Evolutionary conservation across 2,797 vertebrate species (phyloP).

Genomic region (Octomys mimax): DNA sequence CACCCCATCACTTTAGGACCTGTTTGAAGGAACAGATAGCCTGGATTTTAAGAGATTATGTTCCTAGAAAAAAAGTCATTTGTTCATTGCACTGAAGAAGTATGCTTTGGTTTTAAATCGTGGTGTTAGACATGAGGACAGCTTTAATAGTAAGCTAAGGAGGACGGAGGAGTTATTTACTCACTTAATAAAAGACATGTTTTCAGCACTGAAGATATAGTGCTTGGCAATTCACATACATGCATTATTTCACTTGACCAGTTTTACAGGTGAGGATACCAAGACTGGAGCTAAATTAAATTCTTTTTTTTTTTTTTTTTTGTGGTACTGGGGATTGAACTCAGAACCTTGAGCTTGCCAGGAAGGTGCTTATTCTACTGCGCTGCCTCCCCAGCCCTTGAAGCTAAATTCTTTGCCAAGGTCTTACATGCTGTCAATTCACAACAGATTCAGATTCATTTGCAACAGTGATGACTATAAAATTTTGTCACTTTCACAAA

Average conservation of each 20-base stretch:
- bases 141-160: neutral
- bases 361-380: too few relatives aligned
- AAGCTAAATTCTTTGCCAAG: neutral
- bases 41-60: neutral
- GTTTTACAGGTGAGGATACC: slow-evolving; percentile 27
- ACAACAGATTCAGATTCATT: neutral
- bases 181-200: neutral
- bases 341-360: too few relatives aligned
- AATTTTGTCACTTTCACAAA: neutral
- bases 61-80: slow-evolving; percentile 6
- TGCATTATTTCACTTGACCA: neutral
- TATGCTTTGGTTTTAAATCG: slow-evolving; percentile 19
- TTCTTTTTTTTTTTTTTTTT: too few relatives aligned
- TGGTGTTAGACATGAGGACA: neutral
- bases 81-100: neutral
- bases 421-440: neutral
- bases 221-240: neutral
- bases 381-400: too few relatives aligned
- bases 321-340: too few relatives aligned
- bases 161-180: neutral
- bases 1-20: neutral
- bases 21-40: neutral
- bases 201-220: neutral
- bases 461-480: neutral
- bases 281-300: neutral